Evolutionary conservation across 2,797 vertebrate genomes (phyloP).

Genomic region (Ctenochaetus hawaiiensis): DNA sequence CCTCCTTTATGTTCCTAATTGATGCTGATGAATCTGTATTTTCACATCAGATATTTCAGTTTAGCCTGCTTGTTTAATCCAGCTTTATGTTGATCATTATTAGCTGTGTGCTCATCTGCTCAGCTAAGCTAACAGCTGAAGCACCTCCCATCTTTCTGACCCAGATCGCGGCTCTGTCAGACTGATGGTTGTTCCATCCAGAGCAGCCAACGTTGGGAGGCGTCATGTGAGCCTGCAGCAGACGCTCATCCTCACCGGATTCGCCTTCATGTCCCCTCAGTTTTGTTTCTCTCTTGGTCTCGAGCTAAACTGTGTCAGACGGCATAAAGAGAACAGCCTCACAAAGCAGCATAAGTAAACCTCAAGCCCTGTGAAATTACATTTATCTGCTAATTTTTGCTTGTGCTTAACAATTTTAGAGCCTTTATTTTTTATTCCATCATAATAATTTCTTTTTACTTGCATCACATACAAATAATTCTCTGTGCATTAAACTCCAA

Average conservation of each 20-base stretch:
- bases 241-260: slow-evolving; percentile 22
- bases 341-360: background rate
- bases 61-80: background rate
- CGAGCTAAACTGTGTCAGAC: background rate
- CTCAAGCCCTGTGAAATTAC: background rate
- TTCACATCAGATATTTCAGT: background rate
- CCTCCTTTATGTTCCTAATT: background rate
- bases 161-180: slow-evolving; percentile 25
- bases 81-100: slow-evolving; percentile 8
- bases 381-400: background rate
- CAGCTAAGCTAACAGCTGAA: background rate
- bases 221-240: background rate
- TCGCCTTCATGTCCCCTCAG: slow-evolving; percentile 3
- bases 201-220: background rate
- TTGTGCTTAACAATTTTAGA: background rate
- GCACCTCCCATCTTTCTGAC: slow-evolving; percentile 15
- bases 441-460: background rate
- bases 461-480: background rate
- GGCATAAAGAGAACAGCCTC: no score
- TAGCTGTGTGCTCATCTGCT: background rate
- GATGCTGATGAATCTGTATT: background rate
- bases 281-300: background rate
- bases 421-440: background rate
- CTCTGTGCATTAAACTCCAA: background rate
- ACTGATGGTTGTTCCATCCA: background rate